Conservation (phyloP, 2,888 invertebrate species). For the Gisinianus flammeolus region DNA sequence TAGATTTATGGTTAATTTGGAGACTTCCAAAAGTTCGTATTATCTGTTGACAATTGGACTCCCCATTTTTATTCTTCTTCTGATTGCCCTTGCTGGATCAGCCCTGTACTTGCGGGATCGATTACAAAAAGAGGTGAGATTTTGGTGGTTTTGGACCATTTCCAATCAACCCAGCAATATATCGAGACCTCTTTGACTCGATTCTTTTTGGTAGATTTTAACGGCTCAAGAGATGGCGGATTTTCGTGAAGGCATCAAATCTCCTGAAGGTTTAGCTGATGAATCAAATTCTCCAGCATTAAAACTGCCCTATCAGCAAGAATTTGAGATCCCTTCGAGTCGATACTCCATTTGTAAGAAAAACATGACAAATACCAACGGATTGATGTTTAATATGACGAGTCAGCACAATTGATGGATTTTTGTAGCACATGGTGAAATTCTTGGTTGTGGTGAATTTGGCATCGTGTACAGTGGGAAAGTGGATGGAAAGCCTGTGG, state of each 20-base stretch:
- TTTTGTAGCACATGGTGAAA: not conserved
- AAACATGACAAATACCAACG: not conserved
- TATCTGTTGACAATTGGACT: not conserved
- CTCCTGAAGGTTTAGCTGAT: not conserved
- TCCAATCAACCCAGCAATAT: not conserved
- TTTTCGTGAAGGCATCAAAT: not conserved
- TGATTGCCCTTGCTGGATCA: not conserved
- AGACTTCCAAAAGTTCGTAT: not conserved
- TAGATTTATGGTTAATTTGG: not conserved
- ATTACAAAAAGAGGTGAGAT: not conserved
- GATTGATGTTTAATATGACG: not conserved
- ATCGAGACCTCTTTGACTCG: not conserved
- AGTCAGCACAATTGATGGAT: not conserved
- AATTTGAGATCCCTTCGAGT: not conserved
- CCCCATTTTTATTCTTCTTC: not conserved
- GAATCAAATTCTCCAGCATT: not conserved
- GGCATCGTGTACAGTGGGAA: not conserved
- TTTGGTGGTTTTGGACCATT: not conserved
- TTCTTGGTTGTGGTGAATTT: not conserved
- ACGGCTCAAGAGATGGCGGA: not conserved
- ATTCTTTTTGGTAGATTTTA: not conserved
- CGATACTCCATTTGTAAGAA: not conserved
- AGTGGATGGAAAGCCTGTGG: not conserved
- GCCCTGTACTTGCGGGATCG: not conserved
- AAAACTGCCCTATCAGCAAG: not conserved